Conservation (phyloP, 2,113 vertebrate species). For the Octodon degus region DNA sequence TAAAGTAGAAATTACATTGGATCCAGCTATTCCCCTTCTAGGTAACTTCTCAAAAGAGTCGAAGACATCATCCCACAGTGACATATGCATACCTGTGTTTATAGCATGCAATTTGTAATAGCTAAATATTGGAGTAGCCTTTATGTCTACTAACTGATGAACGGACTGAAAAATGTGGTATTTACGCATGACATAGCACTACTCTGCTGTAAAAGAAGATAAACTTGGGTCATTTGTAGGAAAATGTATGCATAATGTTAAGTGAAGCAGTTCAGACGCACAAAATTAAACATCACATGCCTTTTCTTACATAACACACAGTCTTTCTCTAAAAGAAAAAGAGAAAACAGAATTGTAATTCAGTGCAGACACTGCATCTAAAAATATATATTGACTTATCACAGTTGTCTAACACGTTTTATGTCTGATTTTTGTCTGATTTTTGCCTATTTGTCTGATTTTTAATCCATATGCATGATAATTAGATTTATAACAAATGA, state of each 20-base stretch:
- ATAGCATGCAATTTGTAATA: neutral
- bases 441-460: neutral
- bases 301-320: neutral
- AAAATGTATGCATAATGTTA: neutral
- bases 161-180: neutral
- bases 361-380: neutral
- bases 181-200: neutral
- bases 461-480: neutral
- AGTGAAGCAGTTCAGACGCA: neutral
- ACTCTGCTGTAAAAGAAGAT: neutral
- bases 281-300: neutral
- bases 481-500: neutral
- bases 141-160: neutral
- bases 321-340: neutral
- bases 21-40: neutral
- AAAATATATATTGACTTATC: neutral
- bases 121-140: neutral
- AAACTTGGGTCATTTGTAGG: neutral
- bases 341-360: neutral
- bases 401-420: neutral
- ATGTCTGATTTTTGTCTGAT: too few species aligned
- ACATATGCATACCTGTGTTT: neutral
- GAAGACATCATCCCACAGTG: neutral
- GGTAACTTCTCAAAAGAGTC: neutral
- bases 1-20: neutral